Evolutionary conservation across 2,888 invertebrate species (phyloP).

Genomic region (Sinhomidia bicolor): DNA sequence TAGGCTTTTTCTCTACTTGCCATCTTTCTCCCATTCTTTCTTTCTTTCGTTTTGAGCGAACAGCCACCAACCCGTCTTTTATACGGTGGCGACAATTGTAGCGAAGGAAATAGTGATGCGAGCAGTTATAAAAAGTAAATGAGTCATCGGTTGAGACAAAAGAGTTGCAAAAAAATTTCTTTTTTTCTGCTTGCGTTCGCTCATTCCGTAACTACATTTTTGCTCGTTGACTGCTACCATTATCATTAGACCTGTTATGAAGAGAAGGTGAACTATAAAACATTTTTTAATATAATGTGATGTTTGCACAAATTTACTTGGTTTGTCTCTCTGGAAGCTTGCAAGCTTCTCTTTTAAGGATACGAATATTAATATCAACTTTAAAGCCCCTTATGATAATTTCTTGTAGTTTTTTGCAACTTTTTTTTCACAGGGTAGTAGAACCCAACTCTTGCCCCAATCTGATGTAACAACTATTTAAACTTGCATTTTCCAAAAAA

Average conservation of each 20-base stretch:
- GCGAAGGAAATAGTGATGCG: background rate
- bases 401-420: constrained; percentile 14
- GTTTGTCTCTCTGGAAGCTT: background rate
- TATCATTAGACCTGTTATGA: background rate
- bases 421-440: no score
- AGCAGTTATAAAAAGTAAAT: constrained; percentile 12
- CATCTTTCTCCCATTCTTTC: background rate
- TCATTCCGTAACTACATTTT: background rate
- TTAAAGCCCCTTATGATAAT: constrained; percentile 18
- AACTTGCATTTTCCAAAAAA: no score
- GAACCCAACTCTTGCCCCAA: background rate
- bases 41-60: no score
- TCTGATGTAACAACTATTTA: background rate
- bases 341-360: background rate
- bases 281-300: background rate
- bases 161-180: background rate
- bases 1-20: background rate
- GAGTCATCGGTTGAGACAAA: constrained; percentile 23
- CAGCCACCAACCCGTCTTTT: background rate
- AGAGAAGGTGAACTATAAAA: background rate
- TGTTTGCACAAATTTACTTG: background rate
- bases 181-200: no score
- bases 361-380: background rate
- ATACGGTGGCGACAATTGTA: background rate
- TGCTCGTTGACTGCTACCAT: background rate